phyloP scores from a whole-genome alignment of 2,888 invertebrate genomes.

The Dasypolia templi region DNA sequence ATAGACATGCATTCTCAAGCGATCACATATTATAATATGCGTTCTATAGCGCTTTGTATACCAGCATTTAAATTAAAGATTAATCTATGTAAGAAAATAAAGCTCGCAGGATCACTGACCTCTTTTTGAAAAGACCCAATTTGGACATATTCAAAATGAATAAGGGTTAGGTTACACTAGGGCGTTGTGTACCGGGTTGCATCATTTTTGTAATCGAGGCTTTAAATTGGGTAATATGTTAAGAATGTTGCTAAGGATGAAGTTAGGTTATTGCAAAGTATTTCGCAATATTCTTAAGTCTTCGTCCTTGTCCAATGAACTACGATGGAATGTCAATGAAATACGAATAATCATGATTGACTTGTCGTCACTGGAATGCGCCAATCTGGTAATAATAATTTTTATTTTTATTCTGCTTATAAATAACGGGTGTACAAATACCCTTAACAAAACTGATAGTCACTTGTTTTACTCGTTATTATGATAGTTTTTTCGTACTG shows the following conservation, averaged over 20 bases:
- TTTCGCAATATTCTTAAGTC: constrained; percentile 34
- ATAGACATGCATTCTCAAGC: constrained; percentile 52
- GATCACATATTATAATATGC: constrained; percentile 54
- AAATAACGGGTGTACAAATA: background rate
- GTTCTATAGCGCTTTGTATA: constrained; percentile 50
- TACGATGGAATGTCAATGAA: constrained; percentile 24
- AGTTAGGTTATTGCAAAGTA: constrained; percentile 29
- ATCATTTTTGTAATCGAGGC: constrained; percentile 5
- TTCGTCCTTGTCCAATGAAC: constrained; percentile 22
- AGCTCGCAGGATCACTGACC: constrained; percentile 75
- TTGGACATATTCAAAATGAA: constrained; percentile 75
- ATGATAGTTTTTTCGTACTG: too few species aligned
- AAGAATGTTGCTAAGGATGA: background rate
- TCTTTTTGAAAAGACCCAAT: constrained; percentile 76
- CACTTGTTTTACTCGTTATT: too few species aligned
- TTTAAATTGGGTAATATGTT: background rate
- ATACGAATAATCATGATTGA: background rate
- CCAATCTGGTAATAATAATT: background rate
- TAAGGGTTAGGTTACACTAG: constrained; percentile 59
- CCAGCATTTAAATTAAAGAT: constrained; percentile 77
- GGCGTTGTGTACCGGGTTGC: background rate
- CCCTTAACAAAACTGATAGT: too few species aligned
- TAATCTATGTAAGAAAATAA: constrained; percentile 74
- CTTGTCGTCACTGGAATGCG: background rate
- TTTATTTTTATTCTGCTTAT: too few species aligned